Evolutionary conservation across 2,113 vertebrate genomes (phyloP).

Genomic region (Edolisoma coerulescens): DNA sequence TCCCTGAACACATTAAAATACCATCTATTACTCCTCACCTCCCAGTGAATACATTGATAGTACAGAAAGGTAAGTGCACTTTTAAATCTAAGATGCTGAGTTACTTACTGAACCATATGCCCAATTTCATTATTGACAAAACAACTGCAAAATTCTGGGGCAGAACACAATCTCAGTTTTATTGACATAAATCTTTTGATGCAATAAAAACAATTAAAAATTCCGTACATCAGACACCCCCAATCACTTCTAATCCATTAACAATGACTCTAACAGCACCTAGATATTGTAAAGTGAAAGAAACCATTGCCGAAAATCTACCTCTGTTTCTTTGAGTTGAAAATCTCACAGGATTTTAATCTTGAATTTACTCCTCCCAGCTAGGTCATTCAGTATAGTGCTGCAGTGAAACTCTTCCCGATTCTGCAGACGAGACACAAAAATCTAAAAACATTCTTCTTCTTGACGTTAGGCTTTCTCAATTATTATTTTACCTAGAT

Average conservation of each 20-base stretch:
- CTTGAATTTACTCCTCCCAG: neutral
- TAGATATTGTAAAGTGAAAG: neutral
- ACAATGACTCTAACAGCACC: neutral
- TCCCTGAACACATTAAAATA: neutral
- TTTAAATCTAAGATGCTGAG: neutral
- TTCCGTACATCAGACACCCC: neutral
- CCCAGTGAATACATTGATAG: neutral
- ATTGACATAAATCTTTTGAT: neutral
- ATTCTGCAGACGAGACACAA: neutral
- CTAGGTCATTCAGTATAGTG: neutral
- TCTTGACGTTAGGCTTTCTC: neutral
- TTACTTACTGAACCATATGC: neutral
- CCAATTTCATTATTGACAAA: neutral
- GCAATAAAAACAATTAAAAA: neutral
- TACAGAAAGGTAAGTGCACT: neutral
- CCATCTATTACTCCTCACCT: neutral
- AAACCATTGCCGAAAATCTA: neutral
- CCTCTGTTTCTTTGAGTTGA: neutral
- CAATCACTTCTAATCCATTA: neutral
- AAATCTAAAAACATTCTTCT: neutral
- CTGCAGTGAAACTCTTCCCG: neutral
- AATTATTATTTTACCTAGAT: neutral
- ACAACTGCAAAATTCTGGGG: neutral
- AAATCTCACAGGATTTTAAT: neutral
- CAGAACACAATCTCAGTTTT: neutral